Base-by-base conservation (phyloP, 2,888 invertebrate species). In the Gibbula magus region DNA sequence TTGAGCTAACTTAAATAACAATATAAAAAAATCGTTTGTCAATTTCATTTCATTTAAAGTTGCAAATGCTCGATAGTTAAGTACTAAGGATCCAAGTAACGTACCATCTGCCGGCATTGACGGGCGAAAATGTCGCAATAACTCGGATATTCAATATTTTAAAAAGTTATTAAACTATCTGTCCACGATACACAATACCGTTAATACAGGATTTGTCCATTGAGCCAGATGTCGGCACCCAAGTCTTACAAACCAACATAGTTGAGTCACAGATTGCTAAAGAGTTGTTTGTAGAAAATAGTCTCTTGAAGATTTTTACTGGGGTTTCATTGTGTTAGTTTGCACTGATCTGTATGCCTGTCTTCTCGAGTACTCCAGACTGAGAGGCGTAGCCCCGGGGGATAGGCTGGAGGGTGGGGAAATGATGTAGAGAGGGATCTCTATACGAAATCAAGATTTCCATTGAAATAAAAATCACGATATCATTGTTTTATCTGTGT, bases 401-500 rank as follows among this genome's bases (percentile, higher is more conserved):
- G 70, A 70, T 10, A 10, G 22, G 56, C 22, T 61, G 25, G 61
- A 22, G 29, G 61, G 29, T 22, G 61, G 56, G 20, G 13, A 4
- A 56, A 56, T 20, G 1, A 13, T 22, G 56, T 25, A 56, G 56
- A 56, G 22, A 56, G 56, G 5, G 1, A 25, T 5, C 7, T 25
- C 35, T 70, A 70, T 35, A 35, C 35, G 10, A 70, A 70, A 70
- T 70, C 70, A 70, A 70, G 39, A 70, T 70, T 35, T 13, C 20
- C 1, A 70, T 70, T 70, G 70, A 32, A 39, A 56, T 25, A 56
- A 35, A 70, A 70, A 70, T 32, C 32, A 8, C 39, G 39, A 39
- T 35, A 70, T 70, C 32, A 20, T 70, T 70, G 70, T 70, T 70
- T 70, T 70, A 70, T 32, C 20, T 70, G 70, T 70, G 70, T 70